Conservation (phyloP, 2,797 vertebrate species). For the Enteromius viviparus region DNA sequence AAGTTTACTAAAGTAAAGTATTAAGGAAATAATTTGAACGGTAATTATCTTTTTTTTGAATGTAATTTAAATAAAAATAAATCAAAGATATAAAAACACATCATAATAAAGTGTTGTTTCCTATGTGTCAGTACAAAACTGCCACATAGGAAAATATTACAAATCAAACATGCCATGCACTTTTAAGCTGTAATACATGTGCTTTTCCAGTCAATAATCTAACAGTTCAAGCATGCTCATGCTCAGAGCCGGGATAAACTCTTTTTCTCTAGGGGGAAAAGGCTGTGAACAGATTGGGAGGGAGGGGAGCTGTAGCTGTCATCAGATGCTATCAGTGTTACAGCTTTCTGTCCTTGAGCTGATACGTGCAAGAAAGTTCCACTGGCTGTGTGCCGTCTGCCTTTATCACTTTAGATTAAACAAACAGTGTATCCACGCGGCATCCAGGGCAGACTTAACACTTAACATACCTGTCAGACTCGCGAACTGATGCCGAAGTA, state of each 20-base stretch:
- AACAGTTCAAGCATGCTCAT: constrained; percentile 45
- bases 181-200: neutral
- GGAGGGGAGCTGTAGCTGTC: constrained; percentile 70
- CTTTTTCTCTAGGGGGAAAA: constrained; percentile 67
- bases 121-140: neutral
- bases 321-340: constrained; percentile 72
- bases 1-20: too few relatives aligned
- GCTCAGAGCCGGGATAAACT: constrained; percentile 54
- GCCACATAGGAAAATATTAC: neutral
- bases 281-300: constrained; percentile 71
- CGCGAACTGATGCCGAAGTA: constrained; percentile 20
- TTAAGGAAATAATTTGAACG: too few relatives aligned
- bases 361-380: constrained; percentile 51
- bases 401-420: constrained; percentile 74
- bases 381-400: constrained; percentile 30
- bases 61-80: too few relatives aligned
- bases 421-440: constrained; percentile 35
- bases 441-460: constrained; percentile 49
- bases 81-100: neutral
- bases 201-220: constrained; percentile 33
- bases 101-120: neutral
- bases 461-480: constrained; percentile 54
- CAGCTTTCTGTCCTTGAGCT: constrained; percentile 66
- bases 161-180: neutral
- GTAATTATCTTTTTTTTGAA: too few relatives aligned